Evolutionary conservation across 2,797 vertebrate species (phyloP), one percentile per base, ranked within the genome.

Genomic region (Rhynchonycteris naso): DNA sequence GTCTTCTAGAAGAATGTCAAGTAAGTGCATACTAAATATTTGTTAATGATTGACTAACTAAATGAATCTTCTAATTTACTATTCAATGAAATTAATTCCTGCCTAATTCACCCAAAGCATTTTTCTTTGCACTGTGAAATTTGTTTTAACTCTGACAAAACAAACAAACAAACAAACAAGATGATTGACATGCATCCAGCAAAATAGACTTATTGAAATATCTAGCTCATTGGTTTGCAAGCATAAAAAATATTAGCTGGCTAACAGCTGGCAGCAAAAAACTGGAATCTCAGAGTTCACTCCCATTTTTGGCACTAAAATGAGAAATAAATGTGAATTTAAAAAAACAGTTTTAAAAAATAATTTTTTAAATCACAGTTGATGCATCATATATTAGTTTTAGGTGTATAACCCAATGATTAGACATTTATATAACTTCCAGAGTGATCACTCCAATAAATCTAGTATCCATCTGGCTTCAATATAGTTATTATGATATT

Each of bases 121-220:
- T 92, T 85, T 63, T 26, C 11, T 84, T 30, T 28, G 52, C 38
- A 94, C 4, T 33, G 43, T 59, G 12, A 24, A 81, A 15, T 54
- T 82, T 92, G 28, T 81, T 93, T 76, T 86, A 38, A 86, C 35
- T 69, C n/a, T 95, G 93, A 81, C 85, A 81, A 54, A 58, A 33
- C 43, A 52, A 56, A 58, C 26, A 76, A 56, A 76, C 19, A 76
- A 33, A 68, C 18, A 54, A 58, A 43, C 43, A 47, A 58, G 59
- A 4, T 18, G 35, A 76, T 43, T 89, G 68, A 66, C 30, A 78
- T 47, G 35, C 2, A 54, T 24, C 56, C 5, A 78, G 63, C 1
- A 81, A 79, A 95, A 94, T 5, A 47, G 24, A 66, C 50, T 92
- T 54, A 81, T 13, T 61, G 56, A 76, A 82, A 30, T 89, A 72